A percentile compares a stretch with the other conserved stretches of the same genome.
Conservation (phyloP, 2,888 invertebrate species). For the Fragum fragum region DNA sequence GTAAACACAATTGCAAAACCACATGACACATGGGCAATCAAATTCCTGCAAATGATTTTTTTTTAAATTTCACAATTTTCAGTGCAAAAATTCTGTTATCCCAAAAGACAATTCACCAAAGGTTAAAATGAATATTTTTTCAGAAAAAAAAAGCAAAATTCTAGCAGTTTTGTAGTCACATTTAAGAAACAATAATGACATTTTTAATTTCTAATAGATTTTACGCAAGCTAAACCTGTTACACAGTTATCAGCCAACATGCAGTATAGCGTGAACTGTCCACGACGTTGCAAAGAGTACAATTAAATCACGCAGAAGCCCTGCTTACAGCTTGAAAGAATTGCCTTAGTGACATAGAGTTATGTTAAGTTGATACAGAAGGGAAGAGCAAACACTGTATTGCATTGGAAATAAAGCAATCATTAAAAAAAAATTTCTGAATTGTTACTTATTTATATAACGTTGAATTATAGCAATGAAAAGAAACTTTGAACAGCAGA, state of each 20-base stretch:
- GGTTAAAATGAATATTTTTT: constrained; percentile 29
- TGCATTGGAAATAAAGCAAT: too few relatives aligned
- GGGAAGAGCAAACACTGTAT: too few relatives aligned
- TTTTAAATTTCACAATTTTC: background rate
- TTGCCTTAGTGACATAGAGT: background rate
- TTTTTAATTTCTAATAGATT: constrained; percentile 53
- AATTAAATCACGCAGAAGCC: constrained; percentile 32
- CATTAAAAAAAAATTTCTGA: too few relatives aligned
- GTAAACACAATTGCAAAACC: constrained; percentile 77
- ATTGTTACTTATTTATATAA: too few relatives aligned
- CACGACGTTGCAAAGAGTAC: constrained; percentile 63
- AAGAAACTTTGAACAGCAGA: too few relatives aligned
- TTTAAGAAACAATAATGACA: constrained; percentile 60
- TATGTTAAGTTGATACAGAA: too few relatives aligned
- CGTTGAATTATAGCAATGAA: too few relatives aligned
- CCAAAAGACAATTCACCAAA: constrained; percentile 29
- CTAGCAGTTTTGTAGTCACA: constrained; percentile 64
- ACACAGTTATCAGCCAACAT: constrained; percentile 68
- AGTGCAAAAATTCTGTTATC: background rate
- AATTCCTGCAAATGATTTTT: constrained; percentile 25
- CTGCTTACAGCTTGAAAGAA: constrained; percentile 19
- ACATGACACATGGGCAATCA: constrained; percentile 77
- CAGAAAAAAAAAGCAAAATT: constrained; percentile 56
- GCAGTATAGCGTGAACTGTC: constrained; percentile 68
- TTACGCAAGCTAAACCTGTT: constrained; percentile 67